A percentile compares a stretch with the other conserved stretches of the same genome.
Evolutionary conservation across 2,113 vertebrate genomes (phyloP).

Genomic region (Sorex araneus): DNA sequence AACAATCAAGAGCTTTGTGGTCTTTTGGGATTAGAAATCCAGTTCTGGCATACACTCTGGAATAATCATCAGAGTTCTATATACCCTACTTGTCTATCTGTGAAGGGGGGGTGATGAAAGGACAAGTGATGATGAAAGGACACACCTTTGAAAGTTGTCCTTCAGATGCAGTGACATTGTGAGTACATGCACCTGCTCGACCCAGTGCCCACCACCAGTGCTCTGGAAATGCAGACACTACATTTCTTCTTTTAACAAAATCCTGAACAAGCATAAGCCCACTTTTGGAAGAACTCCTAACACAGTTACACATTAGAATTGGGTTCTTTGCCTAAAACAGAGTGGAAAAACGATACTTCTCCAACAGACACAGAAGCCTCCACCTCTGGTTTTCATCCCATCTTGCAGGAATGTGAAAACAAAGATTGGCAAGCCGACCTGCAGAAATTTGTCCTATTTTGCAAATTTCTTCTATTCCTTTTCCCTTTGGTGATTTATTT

Average conservation of each 20-base stretch:
- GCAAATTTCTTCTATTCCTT: conserved; percentile 52
- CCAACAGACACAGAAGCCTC: conserved; percentile 61
- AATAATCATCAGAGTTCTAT: neutral
- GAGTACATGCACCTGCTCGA: neutral
- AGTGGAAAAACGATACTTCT: neutral
- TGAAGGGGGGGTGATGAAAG: neutral
- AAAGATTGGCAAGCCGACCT: conserved; percentile 80
- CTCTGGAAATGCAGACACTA: neutral
- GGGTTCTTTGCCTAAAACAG: conserved; percentile 11
- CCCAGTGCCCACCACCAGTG: neutral
- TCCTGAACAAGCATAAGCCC: neutral
- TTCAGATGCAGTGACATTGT: neutral
- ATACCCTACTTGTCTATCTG: neutral
- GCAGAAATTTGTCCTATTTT: conserved; percentile 60
- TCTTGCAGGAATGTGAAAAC: conserved; percentile 84
- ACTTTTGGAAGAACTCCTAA: neutral
- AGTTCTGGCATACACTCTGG: neutral
- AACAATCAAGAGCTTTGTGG: neutral
- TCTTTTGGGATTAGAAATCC: neutral
- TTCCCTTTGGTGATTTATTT: conserved; percentile 85
- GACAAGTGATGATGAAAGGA: neutral
- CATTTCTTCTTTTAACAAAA: neutral
- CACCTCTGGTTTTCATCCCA: conserved; percentile 70
- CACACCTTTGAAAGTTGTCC: neutral
- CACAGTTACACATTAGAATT: neutral